phyloP scores from a whole-genome alignment of 2,888 invertebrate species.

The Coelogynopora nodosa region DNA sequence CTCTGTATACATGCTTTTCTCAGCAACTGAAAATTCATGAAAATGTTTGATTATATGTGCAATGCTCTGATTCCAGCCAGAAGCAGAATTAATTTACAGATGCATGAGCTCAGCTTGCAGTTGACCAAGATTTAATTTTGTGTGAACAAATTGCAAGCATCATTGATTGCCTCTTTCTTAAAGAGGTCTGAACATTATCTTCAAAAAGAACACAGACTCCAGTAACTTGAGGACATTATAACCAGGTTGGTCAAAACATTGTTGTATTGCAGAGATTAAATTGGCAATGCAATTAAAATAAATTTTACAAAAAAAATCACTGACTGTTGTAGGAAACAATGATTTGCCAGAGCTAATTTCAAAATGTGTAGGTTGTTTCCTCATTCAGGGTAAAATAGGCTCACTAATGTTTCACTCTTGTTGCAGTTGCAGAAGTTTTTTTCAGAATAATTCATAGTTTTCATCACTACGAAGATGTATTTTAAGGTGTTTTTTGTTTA shows the following conservation, averaged over 20 bases:
- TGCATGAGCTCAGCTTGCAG: constrained; percentile 25
- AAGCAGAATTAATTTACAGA: constrained; percentile 4
- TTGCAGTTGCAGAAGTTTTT: not conserved
- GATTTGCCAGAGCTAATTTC: constrained; percentile 9
- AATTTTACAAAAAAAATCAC: constrained; percentile 9
- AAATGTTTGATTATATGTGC: constrained; percentile 14
- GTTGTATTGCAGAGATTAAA: constrained; percentile 28
- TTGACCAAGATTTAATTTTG: constrained; percentile 3
- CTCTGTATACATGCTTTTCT: constrained; percentile 25
- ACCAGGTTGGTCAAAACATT: constrained; percentile 14
- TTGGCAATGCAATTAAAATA: constrained; percentile 10
- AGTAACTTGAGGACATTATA: constrained; percentile 13
- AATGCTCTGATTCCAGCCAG: constrained; percentile 24
- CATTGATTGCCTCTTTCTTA: constrained; percentile 6
- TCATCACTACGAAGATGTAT: not conserved
- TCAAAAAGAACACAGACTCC: constrained; percentile 21
- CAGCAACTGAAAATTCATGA: constrained; percentile 20
- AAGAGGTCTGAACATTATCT: constrained; percentile 31
- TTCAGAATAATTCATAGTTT: not conserved
- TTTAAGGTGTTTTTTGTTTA: constrained; percentile 20
- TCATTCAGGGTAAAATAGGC: constrained; percentile 15
- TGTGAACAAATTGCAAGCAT: constrained; percentile 25
- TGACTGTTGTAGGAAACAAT: constrained; percentile 8
- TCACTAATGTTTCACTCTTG: not conserved
- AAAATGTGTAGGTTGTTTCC: constrained; percentile 8